A percentile compares a stretch with the other conserved stretches of the same genome.
Evolutionary conservation across 2,797 vertebrate species (phyloP).

Genomic region (Mallotus villosus): DNA sequence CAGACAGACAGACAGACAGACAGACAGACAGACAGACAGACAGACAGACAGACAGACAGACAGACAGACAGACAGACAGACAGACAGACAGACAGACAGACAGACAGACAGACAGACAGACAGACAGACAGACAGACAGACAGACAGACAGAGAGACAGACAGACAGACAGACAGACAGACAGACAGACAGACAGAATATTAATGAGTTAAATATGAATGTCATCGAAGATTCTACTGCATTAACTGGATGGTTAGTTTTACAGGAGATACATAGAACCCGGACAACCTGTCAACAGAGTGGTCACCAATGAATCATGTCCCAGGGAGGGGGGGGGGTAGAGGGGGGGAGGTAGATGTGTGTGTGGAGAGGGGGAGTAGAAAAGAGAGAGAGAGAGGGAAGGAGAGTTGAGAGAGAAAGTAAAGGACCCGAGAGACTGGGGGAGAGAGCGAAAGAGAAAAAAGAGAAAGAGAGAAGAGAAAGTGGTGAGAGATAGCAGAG

Average conservation of each 20-base stretch:
- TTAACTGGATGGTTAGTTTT: conserved; percentile 24
- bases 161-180: conserved; percentile 7
- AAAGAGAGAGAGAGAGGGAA: background rate
- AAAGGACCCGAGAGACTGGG: too few species aligned
- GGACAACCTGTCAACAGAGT: conserved; percentile 58
- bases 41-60: conserved; percentile 7
- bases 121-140: conserved; percentile 6
- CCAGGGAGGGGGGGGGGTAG: conserved; percentile 16
- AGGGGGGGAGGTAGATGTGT: too few species aligned
- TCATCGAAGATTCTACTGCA: conserved; percentile 12
- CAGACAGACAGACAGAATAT: background rate
- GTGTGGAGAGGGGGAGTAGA: background rate
- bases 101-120: conserved; percentile 9
- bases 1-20: background rate
- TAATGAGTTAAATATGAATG: background rate
- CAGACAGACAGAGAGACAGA: background rate
- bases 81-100: conserved; percentile 6
- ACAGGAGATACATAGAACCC: conserved; percentile 49
- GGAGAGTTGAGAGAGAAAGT: too few species aligned
- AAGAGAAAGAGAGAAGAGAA: too few species aligned
- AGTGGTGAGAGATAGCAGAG: too few species aligned
- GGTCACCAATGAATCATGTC: conserved; percentile 42
- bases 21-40: background rate
- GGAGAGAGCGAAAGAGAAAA: too few species aligned
- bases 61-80: background rate